Evolutionary conservation across 2,888 invertebrate genomes (phyloP).

Genomic region (Melanargia galathea): DNA sequence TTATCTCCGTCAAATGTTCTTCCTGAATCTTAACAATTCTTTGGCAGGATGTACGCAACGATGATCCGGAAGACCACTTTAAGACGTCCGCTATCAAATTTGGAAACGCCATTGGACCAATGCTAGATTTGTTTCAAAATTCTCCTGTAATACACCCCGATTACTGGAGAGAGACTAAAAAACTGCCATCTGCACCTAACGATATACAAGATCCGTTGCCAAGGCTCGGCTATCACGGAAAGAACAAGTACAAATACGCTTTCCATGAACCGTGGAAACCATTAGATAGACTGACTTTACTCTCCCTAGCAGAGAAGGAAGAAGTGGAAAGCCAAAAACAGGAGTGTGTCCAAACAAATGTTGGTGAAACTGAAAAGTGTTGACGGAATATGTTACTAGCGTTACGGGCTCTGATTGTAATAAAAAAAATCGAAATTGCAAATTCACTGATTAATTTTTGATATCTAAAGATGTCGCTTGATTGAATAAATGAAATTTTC

Average conservation of each 20-base stretch:
- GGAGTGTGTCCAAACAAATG: slow-evolving; percentile 38
- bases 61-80: slow-evolving; percentile 52
- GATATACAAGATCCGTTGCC: slow-evolving; percentile 50
- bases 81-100: slow-evolving; percentile 41
- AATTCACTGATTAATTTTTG: neutral
- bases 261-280: slow-evolving; percentile 77
- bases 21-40: slow-evolving; percentile 53
- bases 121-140: slow-evolving; percentile 61
- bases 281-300: slow-evolving; percentile 60
- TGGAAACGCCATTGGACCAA: slow-evolving; percentile 27
- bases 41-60: slow-evolving; percentile 65
- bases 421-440: neutral
- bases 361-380: slow-evolving; percentile 38
- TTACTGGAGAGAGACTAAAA: slow-evolving; percentile 61
- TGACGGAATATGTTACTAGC: slow-evolving; percentile 38
- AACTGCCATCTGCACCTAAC: slow-evolving; percentile 39
- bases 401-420: slow-evolving; percentile 60
- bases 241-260: slow-evolving; percentile 66
- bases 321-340: slow-evolving; percentile 40
- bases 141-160: slow-evolving; percentile 66
- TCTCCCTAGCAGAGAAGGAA: slow-evolving; percentile 65
- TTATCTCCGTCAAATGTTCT: slow-evolving; percentile 27
- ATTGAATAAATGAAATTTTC: slow-evolving; percentile 11
- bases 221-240: slow-evolving; percentile 70
- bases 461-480: slow-evolving; percentile 18